Evolutionary conservation across 2,797 vertebrate genomes (phyloP).

Genomic region (Jordanella pulchra): DNA sequence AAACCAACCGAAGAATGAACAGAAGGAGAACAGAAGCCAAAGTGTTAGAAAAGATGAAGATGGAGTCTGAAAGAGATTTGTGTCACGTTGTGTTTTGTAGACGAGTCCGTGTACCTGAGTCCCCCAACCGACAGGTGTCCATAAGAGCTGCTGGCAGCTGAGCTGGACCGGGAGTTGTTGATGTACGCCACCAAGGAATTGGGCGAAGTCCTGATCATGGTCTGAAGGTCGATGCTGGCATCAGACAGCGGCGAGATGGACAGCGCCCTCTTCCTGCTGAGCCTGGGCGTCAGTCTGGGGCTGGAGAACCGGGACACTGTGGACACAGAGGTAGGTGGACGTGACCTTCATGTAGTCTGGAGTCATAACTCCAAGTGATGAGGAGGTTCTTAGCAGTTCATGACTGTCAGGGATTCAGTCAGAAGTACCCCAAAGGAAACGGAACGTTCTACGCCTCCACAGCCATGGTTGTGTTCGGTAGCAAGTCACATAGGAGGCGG

Average conservation of each 20-base stretch:
- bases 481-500: too few species aligned
- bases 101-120: slow-evolving; percentile 49
- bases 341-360: neutral
- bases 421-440: too few species aligned
- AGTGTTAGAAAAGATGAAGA: neutral
- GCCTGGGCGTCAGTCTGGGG: slow-evolving; percentile 87
- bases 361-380: too few species aligned
- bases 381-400: too few species aligned
- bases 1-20: too few species aligned
- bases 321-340: slow-evolving; percentile 20
- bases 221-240: slow-evolving; percentile 94
- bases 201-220: slow-evolving; percentile 96
- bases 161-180: slow-evolving; percentile 95
- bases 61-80: neutral
- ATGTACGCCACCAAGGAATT: slow-evolving; percentile 97
- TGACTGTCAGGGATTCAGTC: too few species aligned
- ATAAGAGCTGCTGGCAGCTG: slow-evolving; percentile 90
- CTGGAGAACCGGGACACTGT: slow-evolving; percentile 92
- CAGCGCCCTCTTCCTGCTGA: slow-evolving; percentile 91
- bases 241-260: slow-evolving; percentile 94
- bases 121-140: slow-evolving; percentile 92
- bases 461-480: too few species aligned
- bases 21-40: too few species aligned
- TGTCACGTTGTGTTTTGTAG: neutral
- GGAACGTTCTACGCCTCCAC: too few species aligned